Evolutionary conservation across 2,888 invertebrate species (phyloP).

Genomic region (Scaptodrosophila latifasciaeformis): DNA sequence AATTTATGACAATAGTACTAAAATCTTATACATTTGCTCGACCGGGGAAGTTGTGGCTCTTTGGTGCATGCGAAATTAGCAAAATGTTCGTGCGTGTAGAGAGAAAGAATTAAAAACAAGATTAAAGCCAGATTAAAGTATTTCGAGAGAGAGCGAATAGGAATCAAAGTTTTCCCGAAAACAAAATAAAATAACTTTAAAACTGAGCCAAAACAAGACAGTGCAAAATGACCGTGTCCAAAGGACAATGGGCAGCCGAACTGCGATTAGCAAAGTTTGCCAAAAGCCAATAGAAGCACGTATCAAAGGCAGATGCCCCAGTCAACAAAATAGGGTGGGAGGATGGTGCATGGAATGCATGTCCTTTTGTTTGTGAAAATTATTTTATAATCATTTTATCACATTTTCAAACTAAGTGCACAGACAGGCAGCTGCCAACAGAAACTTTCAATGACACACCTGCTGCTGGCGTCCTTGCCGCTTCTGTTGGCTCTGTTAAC

Average conservation of each 20-base stretch:
- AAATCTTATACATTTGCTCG: conserved; percentile 24
- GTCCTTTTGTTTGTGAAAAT: conserved; percentile 59
- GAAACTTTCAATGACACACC: conserved; percentile 50
- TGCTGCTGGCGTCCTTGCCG: conserved; percentile 35
- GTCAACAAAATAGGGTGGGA: neutral
- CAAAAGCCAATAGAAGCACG: conserved; percentile 41
- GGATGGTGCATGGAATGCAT: conserved; percentile 39
- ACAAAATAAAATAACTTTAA: too few species aligned
- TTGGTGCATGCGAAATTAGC: neutral
- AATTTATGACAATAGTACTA: conserved; percentile 38
- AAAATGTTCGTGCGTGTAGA: too few species aligned
- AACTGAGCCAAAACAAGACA: too few species aligned
- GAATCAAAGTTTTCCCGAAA: too few species aligned
- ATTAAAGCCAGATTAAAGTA: conserved; percentile 3
- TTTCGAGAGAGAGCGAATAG: neutral
- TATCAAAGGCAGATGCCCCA: conserved; percentile 20
- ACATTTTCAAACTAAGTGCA: conserved; percentile 50
- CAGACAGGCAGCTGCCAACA: conserved; percentile 36
- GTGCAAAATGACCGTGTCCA: neutral
- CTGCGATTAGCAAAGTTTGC: conserved; percentile 25
- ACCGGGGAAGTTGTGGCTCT: too few species aligned
- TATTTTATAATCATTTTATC: conserved; percentile 68
- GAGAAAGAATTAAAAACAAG: conserved; percentile 32
- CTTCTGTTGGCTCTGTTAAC: conserved; percentile 22
- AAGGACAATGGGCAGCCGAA: neutral